These are phyloP conservation scores for Cheilosia impressa DNA, from an alignment of 2,888 invertebrate genomes.

Conservation along the genomic window DNA sequence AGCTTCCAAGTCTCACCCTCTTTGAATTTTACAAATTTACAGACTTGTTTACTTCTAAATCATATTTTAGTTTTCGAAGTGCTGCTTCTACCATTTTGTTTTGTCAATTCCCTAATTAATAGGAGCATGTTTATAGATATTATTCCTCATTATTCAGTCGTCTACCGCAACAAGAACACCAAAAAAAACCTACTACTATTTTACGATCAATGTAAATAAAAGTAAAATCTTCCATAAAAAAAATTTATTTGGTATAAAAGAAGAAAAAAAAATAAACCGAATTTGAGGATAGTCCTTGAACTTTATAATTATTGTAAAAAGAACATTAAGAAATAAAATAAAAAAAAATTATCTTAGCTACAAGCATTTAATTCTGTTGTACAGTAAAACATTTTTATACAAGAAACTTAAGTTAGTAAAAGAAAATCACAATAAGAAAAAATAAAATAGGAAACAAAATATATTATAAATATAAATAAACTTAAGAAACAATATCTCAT, in stretches of 20 bases:
- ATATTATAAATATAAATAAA: constrained; percentile 20
- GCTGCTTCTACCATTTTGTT: no score
- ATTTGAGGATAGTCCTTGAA: constrained; percentile 31
- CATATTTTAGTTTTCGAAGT: no score
- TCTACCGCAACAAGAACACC: neutral
- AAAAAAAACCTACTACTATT: neutral
- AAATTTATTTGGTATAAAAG: neutral
- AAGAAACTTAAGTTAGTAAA: constrained; percentile 2
- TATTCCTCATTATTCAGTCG: neutral
- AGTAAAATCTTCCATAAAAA: constrained; percentile 36
- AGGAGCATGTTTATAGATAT: no score
- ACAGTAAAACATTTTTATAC: constrained; percentile 57
- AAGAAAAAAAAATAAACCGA: constrained; percentile 36
- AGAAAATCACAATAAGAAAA: neutral
- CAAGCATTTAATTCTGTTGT: constrained; percentile 48
- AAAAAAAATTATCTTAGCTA: constrained; percentile 13
- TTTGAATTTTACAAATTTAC: no score
- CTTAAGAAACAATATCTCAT: constrained; percentile 61
- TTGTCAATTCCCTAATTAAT: no score
- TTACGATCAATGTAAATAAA: neutral
- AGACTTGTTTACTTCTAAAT: no score
- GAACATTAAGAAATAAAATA: constrained; percentile 1
- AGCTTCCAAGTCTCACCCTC: no score
- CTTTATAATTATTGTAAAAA: constrained; percentile 30
- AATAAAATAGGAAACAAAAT: constrained; percentile 4